phyloP scores from a whole-genome alignment of 2,113 vertebrate genomes.

The Anser cygnoides region DNA sequence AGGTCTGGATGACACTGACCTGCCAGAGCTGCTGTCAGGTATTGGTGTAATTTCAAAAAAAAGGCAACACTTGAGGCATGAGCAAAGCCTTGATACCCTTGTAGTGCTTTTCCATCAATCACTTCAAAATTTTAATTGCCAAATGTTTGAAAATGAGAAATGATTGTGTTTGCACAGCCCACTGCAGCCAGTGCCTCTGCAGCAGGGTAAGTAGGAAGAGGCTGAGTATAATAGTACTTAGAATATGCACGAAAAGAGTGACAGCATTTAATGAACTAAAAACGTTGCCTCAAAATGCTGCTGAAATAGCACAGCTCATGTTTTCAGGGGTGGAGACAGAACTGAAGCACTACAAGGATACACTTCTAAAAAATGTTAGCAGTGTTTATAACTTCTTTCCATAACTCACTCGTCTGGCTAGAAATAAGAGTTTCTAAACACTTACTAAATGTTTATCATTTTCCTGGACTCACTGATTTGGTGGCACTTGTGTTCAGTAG shows the following conservation, averaged over 20 bases:
- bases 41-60: background rate
- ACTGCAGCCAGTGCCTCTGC: background rate
- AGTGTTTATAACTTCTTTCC: background rate
- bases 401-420: background rate
- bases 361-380: background rate
- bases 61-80: rapidly evolving
- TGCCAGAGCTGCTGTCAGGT: background rate
- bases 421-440: background rate
- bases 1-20: background rate
- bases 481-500: background rate
- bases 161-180: background rate
- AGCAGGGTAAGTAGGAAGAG: background rate
- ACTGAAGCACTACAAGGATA: background rate
- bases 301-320: background rate
- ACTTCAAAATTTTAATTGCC: background rate
- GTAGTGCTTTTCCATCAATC: background rate
- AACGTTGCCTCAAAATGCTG: background rate
- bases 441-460: background rate
- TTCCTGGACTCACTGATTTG: background rate
- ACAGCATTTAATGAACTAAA: background rate
- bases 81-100: background rate
- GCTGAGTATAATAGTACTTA: background rate
- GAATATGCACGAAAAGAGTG: background rate
- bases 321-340: background rate
- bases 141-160: background rate